Percentiles rank a stretch among this genome's conserved stretches.
Conservation (phyloP, 2,113 vertebrate species). For the Serilophus lunatus region DNA sequence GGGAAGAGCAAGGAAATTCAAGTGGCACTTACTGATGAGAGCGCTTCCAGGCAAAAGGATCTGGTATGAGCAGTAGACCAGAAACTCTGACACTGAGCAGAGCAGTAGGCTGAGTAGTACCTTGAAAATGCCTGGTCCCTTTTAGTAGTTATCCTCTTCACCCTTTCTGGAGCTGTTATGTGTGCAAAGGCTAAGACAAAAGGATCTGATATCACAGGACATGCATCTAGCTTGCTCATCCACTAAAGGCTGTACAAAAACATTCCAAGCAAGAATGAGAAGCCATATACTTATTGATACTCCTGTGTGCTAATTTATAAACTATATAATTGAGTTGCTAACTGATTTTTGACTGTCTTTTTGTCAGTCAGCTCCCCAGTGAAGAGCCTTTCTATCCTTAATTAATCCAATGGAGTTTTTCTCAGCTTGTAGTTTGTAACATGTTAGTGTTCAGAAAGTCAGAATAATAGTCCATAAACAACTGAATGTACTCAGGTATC, state of each 20-base stretch:
- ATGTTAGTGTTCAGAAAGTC: background rate
- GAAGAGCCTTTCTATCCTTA: background rate
- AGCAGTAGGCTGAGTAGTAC: background rate
- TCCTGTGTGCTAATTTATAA: background rate
- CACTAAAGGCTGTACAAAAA: background rate
- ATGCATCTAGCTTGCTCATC: background rate
- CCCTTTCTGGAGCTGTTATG: background rate
- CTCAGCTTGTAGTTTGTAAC: background rate
- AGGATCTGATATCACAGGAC: background rate
- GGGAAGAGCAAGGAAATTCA: background rate
- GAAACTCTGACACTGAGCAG: background rate
- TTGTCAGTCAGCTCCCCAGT: background rate
- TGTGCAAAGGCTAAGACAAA: background rate
- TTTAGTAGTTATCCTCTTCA: background rate
- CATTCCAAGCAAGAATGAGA: background rate
- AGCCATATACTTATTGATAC: background rate
- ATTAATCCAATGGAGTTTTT: background rate
- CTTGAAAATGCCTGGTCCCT: background rate
- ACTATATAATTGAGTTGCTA: background rate
- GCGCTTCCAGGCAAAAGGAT: background rate
- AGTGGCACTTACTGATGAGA: background rate
- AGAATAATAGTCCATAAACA: background rate
- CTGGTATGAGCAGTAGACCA: background rate
- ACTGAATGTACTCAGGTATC: background rate
- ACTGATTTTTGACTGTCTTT: background rate